A percentile compares a stretch with the other conserved stretches of the same genome.
Conservation (phyloP, 1,140 invertebrate species). For the Hycleus phaleratus region DNA sequence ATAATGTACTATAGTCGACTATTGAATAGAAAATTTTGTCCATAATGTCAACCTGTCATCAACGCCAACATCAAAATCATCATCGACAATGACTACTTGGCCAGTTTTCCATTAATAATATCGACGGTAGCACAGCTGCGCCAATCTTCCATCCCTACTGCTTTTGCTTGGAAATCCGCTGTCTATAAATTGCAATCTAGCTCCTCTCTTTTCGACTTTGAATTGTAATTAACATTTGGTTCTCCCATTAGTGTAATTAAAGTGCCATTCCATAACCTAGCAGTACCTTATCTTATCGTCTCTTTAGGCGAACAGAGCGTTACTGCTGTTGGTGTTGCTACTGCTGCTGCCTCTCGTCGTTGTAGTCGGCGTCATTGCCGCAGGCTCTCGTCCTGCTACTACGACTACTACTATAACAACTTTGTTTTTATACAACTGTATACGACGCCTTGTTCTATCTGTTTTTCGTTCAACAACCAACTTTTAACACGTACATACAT, state of each 20-base stretch:
- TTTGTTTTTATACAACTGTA: not conserved
- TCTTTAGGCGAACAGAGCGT: constrained; percentile 26
- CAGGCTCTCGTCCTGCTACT: not conserved
- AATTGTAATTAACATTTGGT: constrained; percentile 66
- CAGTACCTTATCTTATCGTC: constrained; percentile 41
- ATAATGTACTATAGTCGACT: too few species aligned
- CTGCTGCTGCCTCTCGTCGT: not conserved
- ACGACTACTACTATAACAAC: not conserved
- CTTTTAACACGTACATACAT: too few species aligned
- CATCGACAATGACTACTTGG: not conserved
- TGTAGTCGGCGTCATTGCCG: not conserved
- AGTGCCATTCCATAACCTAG: constrained; percentile 47
- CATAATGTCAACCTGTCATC: too few species aligned
- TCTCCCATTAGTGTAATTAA: constrained; percentile 65
- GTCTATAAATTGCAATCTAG: constrained; percentile 41
- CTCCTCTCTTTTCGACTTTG: constrained; percentile 55
- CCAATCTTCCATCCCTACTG: constrained; percentile 20
- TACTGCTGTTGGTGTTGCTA: constrained; percentile 10
- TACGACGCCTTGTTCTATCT: not conserved
- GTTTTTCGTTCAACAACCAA: not conserved
- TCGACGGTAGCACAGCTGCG: constrained; percentile 37
- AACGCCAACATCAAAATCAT: too few species aligned
- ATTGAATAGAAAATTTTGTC: too few species aligned
- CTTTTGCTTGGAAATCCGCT: constrained; percentile 15
- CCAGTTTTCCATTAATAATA: constrained; percentile 35